These are phyloP conservation scores for Hapalemur alaotrensis DNA, from an alignment of 2,797 vertebrate genomes.

Conservation along the genomic window DNA sequence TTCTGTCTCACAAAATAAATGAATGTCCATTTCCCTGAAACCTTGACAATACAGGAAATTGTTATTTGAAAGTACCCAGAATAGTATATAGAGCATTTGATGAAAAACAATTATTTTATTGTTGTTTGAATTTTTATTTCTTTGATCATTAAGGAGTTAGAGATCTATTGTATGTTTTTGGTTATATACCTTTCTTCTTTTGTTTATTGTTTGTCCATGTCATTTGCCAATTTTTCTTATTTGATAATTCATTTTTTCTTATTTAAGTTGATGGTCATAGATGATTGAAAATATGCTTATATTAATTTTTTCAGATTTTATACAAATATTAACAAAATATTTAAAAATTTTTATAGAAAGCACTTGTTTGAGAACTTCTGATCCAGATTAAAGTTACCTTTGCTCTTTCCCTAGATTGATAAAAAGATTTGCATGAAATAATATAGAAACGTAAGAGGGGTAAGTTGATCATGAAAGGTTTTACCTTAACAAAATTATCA, in stretches of 20 bases:
- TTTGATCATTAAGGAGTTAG: neutral
- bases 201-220: neutral
- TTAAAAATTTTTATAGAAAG: neutral
- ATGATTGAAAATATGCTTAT: neutral
- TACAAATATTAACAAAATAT: neutral
- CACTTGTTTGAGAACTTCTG: neutral
- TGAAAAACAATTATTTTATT: neutral
- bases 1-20: neutral
- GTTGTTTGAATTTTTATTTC: constrained; percentile 32
- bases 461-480: neutral
- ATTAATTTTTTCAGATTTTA: constrained; percentile 9
- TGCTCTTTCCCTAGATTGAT: neutral
- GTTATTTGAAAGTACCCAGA: neutral
- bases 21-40: neutral
- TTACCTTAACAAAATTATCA: neutral
- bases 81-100: neutral
- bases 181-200: neutral
- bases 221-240: neutral
- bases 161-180: neutral
- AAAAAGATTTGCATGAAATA: neutral
- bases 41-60: neutral
- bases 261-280: neutral
- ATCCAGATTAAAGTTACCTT: neutral
- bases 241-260: neutral
- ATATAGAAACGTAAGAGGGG: neutral